Conservation (phyloP, 2,113 vertebrate genomes). For the Isurus oxyrinchus region DNA sequence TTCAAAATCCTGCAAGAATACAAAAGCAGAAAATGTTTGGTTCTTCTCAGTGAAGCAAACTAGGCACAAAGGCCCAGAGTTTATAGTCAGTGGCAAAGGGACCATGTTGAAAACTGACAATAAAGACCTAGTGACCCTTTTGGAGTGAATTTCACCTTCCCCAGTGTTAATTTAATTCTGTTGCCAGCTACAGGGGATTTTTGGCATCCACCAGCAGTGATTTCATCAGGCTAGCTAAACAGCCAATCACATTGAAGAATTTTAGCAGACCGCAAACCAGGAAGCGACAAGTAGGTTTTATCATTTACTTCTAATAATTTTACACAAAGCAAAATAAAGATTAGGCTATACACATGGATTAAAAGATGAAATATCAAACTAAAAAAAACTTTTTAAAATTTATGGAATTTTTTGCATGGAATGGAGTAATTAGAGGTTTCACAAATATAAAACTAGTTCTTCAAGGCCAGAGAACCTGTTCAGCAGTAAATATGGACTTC, state of each 20-base stretch:
- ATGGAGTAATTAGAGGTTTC: too few relatives aligned
- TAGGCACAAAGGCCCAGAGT: not conserved
- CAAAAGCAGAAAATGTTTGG: not conserved
- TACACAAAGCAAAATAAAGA: too few relatives aligned
- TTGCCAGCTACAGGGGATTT: not conserved
- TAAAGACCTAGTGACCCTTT: too few relatives aligned
- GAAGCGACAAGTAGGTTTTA: not conserved
- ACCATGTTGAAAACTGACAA: not conserved
- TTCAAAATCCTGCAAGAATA: constrained; percentile 63
- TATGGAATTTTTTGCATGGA: too few relatives aligned
- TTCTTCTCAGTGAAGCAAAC: not conserved
- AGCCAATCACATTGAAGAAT: not conserved
- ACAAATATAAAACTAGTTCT: too few relatives aligned
- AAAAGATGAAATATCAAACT: too few relatives aligned
- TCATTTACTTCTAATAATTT: too few relatives aligned
- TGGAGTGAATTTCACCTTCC: not conserved
- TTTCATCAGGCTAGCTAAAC: not conserved
- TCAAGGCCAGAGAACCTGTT: too few relatives aligned
- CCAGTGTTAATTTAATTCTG: not conserved
- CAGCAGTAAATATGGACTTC: too few relatives aligned
- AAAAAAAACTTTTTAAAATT: too few relatives aligned
- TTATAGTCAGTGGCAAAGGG: not conserved
- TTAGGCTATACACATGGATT: too few relatives aligned
- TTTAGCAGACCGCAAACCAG: not conserved
- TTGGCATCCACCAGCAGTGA: not conserved